Base-by-base conservation (phyloP, 2,113 vertebrate genomes). In the Oceanodroma tethys region DNA sequence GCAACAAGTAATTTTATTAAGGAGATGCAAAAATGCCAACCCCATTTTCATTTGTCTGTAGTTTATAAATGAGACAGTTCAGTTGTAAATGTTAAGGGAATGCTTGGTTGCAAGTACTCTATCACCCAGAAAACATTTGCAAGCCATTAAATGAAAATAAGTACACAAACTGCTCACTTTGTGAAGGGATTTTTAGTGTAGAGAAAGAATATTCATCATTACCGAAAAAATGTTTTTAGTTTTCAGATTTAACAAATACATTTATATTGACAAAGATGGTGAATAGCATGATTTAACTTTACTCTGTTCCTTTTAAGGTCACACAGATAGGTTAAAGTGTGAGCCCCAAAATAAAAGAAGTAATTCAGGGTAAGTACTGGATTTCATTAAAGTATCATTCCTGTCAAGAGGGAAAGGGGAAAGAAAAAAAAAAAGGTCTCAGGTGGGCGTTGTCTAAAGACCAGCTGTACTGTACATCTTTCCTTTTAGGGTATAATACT, bases 401-500 rank as follows among this genome's bases (percentile, higher is more conserved):
- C 9, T 91, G 80, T 68, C 88, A 86, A 53, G 88, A 36, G 7
- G 13, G 16, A 82, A 55, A 48, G 11, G 8, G 40, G 11, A 5
- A 34, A 21, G 52, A 11, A 11, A 22, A 21, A 11, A 62, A 47
- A 32, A 75, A 82, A 75, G 21, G 42, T 45, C 48, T 71, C 59
- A 94, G 82, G 75, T 85, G 60, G 90, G 91, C 20, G 63, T 92
- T 95, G 87, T 84, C 53, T 74, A 26, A 86, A 89, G 89, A 92
- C 48, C 53, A 94, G 74, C 63, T 86, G 63, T 88, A 68, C 10
- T 5, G 72, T 79, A 65, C 56, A 74, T 93, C 93, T 94, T 90
- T 95, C 97, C 97, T 97, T 98, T 96, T 97, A 97, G 68, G 96
- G 96, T 97, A 97, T 92, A 93, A 94, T 56, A 78, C n/a, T 86